These are phyloP conservation scores for Capitulum mitella DNA, from an alignment of 2,888 invertebrate genomes.

Conservation along the genomic window DNA sequence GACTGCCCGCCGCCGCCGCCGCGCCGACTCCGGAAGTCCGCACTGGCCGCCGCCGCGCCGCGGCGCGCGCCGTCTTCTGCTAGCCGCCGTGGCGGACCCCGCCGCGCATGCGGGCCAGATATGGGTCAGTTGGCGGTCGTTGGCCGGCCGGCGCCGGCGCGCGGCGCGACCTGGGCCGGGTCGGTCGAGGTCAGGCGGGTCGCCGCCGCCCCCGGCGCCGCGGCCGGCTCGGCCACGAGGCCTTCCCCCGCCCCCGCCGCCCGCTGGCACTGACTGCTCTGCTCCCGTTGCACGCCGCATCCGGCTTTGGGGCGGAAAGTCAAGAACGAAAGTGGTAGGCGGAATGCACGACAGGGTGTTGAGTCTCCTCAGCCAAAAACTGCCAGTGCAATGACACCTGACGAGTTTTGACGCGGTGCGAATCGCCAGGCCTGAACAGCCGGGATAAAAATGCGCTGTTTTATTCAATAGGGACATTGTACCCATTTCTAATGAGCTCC, in stretches of 20 bases:
- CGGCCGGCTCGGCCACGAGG: neutral
- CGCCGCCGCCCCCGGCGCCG: neutral
- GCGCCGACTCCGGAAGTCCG: neutral
- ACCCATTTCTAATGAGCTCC: too few species aligned
- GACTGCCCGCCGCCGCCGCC: conserved; percentile 5
- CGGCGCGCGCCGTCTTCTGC: conserved; percentile 12
- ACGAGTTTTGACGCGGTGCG: too few species aligned
- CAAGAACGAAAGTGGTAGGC: too few species aligned
- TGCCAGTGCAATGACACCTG: too few species aligned
- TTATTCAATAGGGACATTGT: too few species aligned
- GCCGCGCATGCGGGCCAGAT: neutral
- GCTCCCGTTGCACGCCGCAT: too few species aligned
- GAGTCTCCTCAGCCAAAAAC: too few species aligned
- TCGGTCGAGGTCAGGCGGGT: neutral
- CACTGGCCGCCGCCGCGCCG: neutral
- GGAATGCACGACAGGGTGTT: too few species aligned
- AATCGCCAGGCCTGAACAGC: too few species aligned
- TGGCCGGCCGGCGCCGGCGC: neutral
- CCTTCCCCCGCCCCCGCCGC: neutral
- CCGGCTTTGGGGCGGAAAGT: too few species aligned
- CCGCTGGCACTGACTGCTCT: too few species aligned
- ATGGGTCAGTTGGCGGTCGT: conserved; percentile 3
- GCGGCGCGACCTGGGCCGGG: neutral
- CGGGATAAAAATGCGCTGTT: too few species aligned
- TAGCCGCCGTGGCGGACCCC: conserved; percentile 9